phyloP scores from a whole-genome alignment of 1,140 invertebrate species.

The Contarinia nasturtii region DNA sequence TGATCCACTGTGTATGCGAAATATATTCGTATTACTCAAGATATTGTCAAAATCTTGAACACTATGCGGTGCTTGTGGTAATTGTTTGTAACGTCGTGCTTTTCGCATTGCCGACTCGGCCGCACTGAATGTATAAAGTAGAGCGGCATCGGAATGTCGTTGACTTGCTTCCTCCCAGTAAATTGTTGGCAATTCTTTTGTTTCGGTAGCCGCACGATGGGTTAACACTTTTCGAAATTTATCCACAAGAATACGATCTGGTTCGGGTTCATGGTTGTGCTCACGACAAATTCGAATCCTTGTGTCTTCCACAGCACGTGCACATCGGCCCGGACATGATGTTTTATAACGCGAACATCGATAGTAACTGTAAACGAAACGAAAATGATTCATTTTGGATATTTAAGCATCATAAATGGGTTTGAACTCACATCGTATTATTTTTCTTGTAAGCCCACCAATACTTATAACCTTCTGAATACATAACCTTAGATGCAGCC shows the following conservation, averaged over 20 bases:
- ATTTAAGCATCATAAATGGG: neutral
- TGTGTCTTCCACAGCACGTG: conserved; percentile 1
- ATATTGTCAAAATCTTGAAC: conserved; percentile 1
- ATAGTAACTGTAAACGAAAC: conserved; percentile 3
- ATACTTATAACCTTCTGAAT: conserved; percentile 5
- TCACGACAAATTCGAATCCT: neutral
- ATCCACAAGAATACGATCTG: conserved; percentile 1
- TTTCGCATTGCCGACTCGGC: conserved; percentile 6
- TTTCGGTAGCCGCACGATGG: conserved; percentile 2
- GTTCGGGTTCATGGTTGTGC: conserved; percentile 3
- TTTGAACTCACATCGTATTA: neutral
- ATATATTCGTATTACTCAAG: neutral
- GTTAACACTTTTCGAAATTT: conserved; percentile 6
- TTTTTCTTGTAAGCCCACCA: conserved; percentile 5
- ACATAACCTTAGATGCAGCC: conserved; percentile 1
- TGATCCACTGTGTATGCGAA: conserved; percentile 2
- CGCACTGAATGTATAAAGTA: conserved; percentile 3
- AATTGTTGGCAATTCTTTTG: conserved; percentile 2
- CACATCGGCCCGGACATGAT: conserved; percentile 4
- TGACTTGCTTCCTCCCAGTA: conserved; percentile 4
- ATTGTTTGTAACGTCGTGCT: conserved; percentile 3
- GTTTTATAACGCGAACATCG: conserved; percentile 4
- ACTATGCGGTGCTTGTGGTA: conserved; percentile 1
- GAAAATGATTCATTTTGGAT: neutral
- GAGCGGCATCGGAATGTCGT: conserved; percentile 3